Conservation (phyloP, 2,888 invertebrate species). For the Parnassius apollo region DNA sequence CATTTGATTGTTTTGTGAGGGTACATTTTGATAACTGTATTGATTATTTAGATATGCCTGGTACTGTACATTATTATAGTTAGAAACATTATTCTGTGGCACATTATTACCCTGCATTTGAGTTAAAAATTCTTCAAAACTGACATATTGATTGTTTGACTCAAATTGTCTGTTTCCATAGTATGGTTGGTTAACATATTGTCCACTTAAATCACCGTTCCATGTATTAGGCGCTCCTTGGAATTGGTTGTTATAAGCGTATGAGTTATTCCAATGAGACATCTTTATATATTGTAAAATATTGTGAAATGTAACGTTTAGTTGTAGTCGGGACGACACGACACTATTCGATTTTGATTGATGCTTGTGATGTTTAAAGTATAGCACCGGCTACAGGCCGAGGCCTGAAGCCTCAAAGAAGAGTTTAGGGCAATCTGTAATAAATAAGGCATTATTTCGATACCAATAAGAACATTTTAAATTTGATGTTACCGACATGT, state of each 20-base stretch:
- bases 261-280: slow-evolving; percentile 75
- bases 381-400: slow-evolving; percentile 64
- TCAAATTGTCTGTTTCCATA: slow-evolving; percentile 57
- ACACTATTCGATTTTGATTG: slow-evolving; percentile 33
- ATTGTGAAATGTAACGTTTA: slow-evolving; percentile 22
- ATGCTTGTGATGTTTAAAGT: slow-evolving; percentile 36
- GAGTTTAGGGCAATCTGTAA: slow-evolving; percentile 35
- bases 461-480: slow-evolving; percentile 36
- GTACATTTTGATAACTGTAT: slow-evolving; percentile 59
- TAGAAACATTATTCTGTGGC: slow-evolving; percentile 42
- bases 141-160: slow-evolving; percentile 64
- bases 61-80: slow-evolving; percentile 56
- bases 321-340: slow-evolving; percentile 28
- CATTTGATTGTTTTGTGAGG: slow-evolving; percentile 52
- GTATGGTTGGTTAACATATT: slow-evolving; percentile 60
- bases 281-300: slow-evolving; percentile 41
- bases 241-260: slow-evolving; percentile 65
- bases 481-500: slow-evolving; percentile 49
- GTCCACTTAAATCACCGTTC: slow-evolving; percentile 59
- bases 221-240: slow-evolving; percentile 52
- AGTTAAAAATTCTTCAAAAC: slow-evolving; percentile 67
- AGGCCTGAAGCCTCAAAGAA: slow-evolving; percentile 59
- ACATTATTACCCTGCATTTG: slow-evolving; percentile 61
- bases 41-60: slow-evolving; percentile 57
- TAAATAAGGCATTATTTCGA: slow-evolving; percentile 36